Conservation (phyloP, 2,888 invertebrate species). For the Lysandra bellargus region DNA sequence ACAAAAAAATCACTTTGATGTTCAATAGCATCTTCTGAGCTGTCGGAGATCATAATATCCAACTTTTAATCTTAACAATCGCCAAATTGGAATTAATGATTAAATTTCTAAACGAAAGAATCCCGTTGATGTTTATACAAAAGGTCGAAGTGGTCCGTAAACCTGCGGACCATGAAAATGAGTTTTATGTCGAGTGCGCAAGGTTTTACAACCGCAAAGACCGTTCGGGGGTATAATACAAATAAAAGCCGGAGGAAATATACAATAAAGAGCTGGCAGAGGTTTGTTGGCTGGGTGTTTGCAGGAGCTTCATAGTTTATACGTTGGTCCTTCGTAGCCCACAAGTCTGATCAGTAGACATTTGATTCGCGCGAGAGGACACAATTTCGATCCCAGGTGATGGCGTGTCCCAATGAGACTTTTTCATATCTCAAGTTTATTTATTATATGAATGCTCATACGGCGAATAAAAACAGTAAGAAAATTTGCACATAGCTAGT, state of each 20-base stretch:
- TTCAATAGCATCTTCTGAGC: background rate
- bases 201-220: constrained; percentile 20
- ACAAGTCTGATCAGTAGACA: background rate
- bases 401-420: background rate
- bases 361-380: background rate
- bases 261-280: constrained; percentile 60
- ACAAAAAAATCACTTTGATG: background rate
- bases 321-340: background rate
- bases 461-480: background rate
- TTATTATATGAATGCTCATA: background rate
- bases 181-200: constrained; percentile 27
- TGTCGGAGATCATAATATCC: constrained; percentile 6
- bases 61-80: constrained; percentile 19
- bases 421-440: background rate
- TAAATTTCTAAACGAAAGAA: constrained; percentile 61
- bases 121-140: constrained; percentile 51
- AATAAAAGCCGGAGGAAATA: constrained; percentile 49
- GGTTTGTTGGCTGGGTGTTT: constrained; percentile 56
- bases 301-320: background rate
- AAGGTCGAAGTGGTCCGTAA: constrained; percentile 39
- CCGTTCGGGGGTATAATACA: constrained; percentile 41
- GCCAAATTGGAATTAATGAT: constrained; percentile 49
- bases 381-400: background rate
- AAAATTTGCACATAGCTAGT: background rate
- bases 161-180: constrained; percentile 21